phyloP scores from a whole-genome alignment of 2,113 vertebrate genomes.

The Chinchilla lanigera region DNA sequence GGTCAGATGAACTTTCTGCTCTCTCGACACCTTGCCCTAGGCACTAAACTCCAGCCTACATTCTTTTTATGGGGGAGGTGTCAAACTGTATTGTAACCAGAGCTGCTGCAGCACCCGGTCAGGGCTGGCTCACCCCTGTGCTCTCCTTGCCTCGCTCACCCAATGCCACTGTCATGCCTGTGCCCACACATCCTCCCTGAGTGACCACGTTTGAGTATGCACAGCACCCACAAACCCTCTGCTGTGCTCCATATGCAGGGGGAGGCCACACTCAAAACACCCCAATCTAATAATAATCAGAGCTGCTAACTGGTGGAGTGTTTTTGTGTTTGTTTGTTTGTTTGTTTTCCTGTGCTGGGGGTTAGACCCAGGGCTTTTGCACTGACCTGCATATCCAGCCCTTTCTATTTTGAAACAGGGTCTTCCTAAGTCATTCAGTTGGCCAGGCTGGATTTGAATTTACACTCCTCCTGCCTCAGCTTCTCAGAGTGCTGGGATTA shows the following conservation, averaged over 20 bases:
- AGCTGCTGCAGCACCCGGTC: no score
- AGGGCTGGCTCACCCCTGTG: not conserved
- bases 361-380: not conserved
- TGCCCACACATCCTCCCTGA: not conserved
- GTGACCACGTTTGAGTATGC: not conserved
- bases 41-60: not conserved
- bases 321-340: no score
- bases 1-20: not conserved
- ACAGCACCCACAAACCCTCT: not conserved
- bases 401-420: not conserved
- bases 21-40: not conserved
- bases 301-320: not conserved
- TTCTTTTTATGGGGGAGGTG: not conserved
- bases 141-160: not conserved
- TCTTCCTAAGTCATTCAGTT: not conserved
- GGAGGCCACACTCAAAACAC: not conserved
- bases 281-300: not conserved
- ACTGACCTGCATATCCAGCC: not conserved
- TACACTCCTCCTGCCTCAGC: not conserved
- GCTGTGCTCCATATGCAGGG: not conserved
- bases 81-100: not conserved
- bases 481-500: not conserved
- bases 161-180: no score
- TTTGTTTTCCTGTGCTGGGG: not conserved
- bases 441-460: not conserved